Evolutionary conservation across 92 coral and sea anemone genomes (phyloP).

Genomic region (Zoanthus sansibaricus): DNA sequence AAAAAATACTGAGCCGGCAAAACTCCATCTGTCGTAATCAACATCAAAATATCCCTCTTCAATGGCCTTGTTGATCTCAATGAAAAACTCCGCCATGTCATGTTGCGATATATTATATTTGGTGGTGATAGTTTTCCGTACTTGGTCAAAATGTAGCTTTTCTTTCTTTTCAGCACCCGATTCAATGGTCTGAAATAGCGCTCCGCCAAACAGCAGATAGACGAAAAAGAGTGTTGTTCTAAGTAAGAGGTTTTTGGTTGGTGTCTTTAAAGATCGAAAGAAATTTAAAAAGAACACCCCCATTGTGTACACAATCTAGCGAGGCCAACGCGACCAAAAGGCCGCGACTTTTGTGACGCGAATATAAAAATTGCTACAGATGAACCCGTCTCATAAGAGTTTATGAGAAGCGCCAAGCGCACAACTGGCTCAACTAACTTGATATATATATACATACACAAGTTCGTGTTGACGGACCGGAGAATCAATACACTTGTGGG

Average conservation of each 20-base stretch:
- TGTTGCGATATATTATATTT: constrained; percentile 94
- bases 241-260: constrained; percentile 87
- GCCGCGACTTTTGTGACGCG: constrained; percentile 45
- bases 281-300: constrained; percentile 98
- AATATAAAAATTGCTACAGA: neutral
- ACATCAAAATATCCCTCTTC: constrained; percentile 97
- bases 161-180: constrained; percentile 95
- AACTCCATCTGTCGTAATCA: constrained; percentile 96
- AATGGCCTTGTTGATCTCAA: constrained; percentile 93
- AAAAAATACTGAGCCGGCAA: constrained; percentile 93
- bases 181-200: constrained; percentile 96
- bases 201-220: constrained; percentile 93
- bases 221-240: constrained; percentile 88
- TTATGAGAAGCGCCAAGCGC: constrained; percentile 16
- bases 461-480: constrained; percentile 76
- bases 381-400: constrained; percentile 26
- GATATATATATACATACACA: constrained; percentile 49
- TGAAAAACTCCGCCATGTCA: constrained; percentile 83
- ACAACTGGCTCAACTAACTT: neutral
- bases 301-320: constrained; percentile 51
- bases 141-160: constrained; percentile 83
- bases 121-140: constrained; percentile 76
- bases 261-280: constrained; percentile 95
- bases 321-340: constrained; percentile 48
- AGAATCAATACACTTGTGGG: constrained; percentile 70